These are phyloP conservation scores for Agrilus biguttatus DNA, from an alignment of 2,888 invertebrate species.

Conservation along the genomic window DNA sequence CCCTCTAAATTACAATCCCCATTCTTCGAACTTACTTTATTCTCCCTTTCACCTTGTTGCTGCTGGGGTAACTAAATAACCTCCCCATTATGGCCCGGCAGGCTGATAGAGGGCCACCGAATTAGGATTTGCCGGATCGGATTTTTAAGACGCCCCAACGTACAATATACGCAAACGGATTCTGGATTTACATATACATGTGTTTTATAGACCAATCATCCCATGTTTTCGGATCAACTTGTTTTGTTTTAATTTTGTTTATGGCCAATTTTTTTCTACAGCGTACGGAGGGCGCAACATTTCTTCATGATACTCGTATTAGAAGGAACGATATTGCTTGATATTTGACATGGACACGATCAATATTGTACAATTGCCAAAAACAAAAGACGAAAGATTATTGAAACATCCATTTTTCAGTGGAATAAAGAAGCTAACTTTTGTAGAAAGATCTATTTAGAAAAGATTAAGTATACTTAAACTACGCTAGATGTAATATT, in stretches of 20 bases:
- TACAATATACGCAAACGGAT: conserved; percentile 27
- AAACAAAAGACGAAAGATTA: no score
- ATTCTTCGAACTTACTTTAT: conserved; percentile 35
- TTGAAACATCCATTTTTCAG: no score
- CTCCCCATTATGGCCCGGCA: conserved; percentile 31
- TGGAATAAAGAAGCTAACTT: no score
- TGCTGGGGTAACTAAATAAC: conserved; percentile 33
- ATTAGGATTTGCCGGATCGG: conserved; percentile 15
- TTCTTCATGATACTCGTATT: no score
- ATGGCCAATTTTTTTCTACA: no score
- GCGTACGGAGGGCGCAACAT: no score
- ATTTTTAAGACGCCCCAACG: conserved; percentile 23
- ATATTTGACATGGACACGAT: no score
- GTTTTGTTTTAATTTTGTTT: conserved; percentile 27
- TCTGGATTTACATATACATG: conserved; percentile 31
- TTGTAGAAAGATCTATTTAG: no score
- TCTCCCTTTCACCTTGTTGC: conserved; percentile 25
- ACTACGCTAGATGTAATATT: no score
- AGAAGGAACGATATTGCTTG: no score
- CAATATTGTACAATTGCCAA: no score
- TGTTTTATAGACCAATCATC: conserved; percentile 28
- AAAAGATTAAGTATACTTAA: no score
- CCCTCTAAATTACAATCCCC: conserved; percentile 38
- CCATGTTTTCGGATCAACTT: conserved; percentile 20
- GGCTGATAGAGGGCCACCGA: conserved; percentile 15